These are phyloP conservation scores for Crotalus tigris DNA, from an alignment of 2,113 vertebrate species.

Conservation along the genomic window DNA sequence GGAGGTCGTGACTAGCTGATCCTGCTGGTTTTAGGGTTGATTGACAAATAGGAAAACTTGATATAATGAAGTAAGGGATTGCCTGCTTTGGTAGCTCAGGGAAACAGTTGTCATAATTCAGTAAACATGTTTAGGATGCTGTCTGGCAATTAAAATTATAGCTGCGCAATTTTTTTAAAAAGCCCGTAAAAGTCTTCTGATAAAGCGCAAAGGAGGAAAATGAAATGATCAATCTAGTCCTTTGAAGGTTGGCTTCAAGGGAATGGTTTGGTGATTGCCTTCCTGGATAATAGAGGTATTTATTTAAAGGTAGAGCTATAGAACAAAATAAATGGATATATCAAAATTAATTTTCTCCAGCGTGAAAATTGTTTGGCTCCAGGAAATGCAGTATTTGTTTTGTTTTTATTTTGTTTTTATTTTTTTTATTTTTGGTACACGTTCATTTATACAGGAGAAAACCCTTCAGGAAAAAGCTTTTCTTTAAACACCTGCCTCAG, in stretches of 20 bases:
- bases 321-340: constrained; percentile 34
- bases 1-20: constrained; percentile 79
- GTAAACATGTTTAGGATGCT: not conserved
- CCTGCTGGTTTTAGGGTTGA: constrained; percentile 75
- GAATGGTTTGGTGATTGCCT: constrained; percentile 14
- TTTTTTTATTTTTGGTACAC: not conserved
- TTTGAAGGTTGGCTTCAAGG: constrained; percentile 32
- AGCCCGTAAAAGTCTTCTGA: constrained; percentile 41
- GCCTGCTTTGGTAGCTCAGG: not conserved
- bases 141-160: constrained; percentile 1
- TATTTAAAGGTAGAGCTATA: constrained; percentile 17
- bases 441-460: constrained; percentile 2
- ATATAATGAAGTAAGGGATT: constrained; percentile 59
- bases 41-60: constrained; percentile 74
- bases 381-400: not conserved
- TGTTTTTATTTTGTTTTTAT: not conserved
- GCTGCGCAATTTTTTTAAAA: constrained; percentile 6
- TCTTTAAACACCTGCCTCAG: constrained; percentile 53
- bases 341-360: constrained; percentile 43
- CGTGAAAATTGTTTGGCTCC: constrained; percentile 27
- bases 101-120: not conserved
- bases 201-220: constrained; percentile 38
- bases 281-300: constrained; percentile 24
- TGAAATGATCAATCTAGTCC: constrained; percentile 25
- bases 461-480: constrained; percentile 27